Base-by-base conservation (phyloP, 2,113 vertebrate genomes). In the Callipepla californica region DNA sequence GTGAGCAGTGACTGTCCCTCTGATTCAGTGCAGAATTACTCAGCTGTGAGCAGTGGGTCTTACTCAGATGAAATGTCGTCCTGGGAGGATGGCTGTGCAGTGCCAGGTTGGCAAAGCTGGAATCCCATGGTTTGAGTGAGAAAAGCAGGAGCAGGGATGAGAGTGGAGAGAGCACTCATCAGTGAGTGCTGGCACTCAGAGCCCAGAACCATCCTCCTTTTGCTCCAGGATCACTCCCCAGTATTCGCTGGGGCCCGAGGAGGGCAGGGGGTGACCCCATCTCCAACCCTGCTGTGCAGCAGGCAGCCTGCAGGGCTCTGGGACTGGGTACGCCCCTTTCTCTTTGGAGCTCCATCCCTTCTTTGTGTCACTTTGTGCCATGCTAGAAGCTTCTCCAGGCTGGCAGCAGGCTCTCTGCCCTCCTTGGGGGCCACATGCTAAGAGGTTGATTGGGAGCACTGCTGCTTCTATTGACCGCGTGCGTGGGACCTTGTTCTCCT, bases 261-360 rank as follows among this genome's bases (percentile, higher is more conserved):
- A 44, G 47, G 30, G 55, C 53, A 55, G 45, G 47, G 0, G 3
- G 40, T 59, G 79, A 45, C 17, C 42, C 50, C 14, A 0, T 47
- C 44, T 10, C 12, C 7, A 10, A 47, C 80, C 26, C 32, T 3
- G 19, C 1, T 16, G 32, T 16, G 16, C 30, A 47, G 55, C 53
- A 9, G 57, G 6, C 22, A 26, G 58, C 38, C 50, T 13, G 1
- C 4, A 1, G 28, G 5, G 38, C 16, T 0, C 63, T 45, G 5
- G 8, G 68, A 8, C 10, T 0, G 1, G 66, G 59, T 45, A 6
- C 4, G 9, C 51, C 17, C 58, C 8, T 0, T 26, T 70, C 3
- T 0, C 38, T 67, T 62, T 26, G 47, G 3, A 2, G 8, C 81
- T 59, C n/a, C 23, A 1, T 55, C 51, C 3, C 18, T 10, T 59